Conservation (phyloP, 2,113 vertebrate species). For the Heterocephalus glaber region DNA sequence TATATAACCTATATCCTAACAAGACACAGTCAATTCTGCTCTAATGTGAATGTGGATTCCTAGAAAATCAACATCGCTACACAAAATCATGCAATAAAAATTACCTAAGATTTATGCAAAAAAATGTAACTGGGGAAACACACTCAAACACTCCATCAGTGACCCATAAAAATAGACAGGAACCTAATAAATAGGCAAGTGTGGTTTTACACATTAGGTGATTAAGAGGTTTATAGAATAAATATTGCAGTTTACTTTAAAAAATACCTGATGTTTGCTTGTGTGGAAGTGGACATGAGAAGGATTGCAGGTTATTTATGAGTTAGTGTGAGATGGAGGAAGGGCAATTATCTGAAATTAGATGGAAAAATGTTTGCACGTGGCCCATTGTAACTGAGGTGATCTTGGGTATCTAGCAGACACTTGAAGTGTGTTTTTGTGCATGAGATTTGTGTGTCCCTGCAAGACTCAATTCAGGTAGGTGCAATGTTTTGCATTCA, state of each 20-base stretch:
- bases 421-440: neutral
- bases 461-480: neutral
- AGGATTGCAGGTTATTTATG: neutral
- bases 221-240: neutral
- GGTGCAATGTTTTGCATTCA: neutral
- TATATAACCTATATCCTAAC: neutral
- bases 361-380: neutral
- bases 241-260: neutral
- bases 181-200: neutral
- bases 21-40: neutral
- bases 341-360: neutral
- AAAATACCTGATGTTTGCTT: neutral
- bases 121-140: neutral
- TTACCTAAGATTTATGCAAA: neutral
- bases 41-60: neutral
- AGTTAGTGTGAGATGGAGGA: neutral
- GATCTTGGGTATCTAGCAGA: neutral
- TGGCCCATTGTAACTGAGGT: fast-evolving
- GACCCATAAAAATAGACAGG: neutral
- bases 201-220: neutral
- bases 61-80: neutral
- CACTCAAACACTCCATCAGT: neutral
- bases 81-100: neutral
- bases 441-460: neutral
- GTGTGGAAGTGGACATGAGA: neutral